Percentiles rank a stretch among this genome's conserved stretches.
These are phyloP conservation scores for Delia radicum DNA, from an alignment of 1,140 invertebrate genomes.

Conservation along the genomic window DNA sequence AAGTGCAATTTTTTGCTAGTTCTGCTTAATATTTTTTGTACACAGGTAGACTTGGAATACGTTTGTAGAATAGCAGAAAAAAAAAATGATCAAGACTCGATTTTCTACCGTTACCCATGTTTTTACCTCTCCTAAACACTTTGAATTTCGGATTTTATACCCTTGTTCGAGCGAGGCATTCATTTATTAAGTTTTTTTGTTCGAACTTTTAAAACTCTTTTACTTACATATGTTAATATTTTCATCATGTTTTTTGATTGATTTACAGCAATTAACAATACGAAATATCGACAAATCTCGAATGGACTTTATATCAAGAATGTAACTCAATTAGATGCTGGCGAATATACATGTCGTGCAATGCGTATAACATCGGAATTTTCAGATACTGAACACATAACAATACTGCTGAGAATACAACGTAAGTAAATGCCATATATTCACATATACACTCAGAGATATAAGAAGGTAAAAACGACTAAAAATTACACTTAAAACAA, in stretches of 20 bases:
- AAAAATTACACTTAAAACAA: too few species aligned
- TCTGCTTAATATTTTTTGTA: too few species aligned
- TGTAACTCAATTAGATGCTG: constrained; percentile 59
- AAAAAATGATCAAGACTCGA: too few species aligned
- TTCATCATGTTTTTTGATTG: constrained; percentile 4
- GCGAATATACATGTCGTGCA: constrained; percentile 60
- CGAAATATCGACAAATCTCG: constrained; percentile 53
- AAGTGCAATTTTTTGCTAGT: too few species aligned
- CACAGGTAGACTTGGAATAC: too few species aligned
- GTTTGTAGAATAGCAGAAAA: too few species aligned
- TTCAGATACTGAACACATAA: constrained; percentile 56
- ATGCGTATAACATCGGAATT: constrained; percentile 57
- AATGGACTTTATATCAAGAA: constrained; percentile 59
- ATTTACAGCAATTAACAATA: constrained; percentile 43
- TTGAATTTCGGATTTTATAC: too few species aligned
- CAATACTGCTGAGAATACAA: constrained; percentile 59
- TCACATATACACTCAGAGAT: not conserved
- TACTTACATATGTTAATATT: not conserved
- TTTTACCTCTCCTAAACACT: too few species aligned
- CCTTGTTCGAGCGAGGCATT: too few species aligned
- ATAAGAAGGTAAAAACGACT: not conserved
- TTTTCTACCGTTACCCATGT: too few species aligned
- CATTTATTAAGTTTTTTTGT: too few species aligned
- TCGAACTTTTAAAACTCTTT: too few species aligned
- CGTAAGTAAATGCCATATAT: constrained; percentile 54